Base-by-base conservation (phyloP, 2,797 vertebrate species). In the Danionella dracula region DNA sequence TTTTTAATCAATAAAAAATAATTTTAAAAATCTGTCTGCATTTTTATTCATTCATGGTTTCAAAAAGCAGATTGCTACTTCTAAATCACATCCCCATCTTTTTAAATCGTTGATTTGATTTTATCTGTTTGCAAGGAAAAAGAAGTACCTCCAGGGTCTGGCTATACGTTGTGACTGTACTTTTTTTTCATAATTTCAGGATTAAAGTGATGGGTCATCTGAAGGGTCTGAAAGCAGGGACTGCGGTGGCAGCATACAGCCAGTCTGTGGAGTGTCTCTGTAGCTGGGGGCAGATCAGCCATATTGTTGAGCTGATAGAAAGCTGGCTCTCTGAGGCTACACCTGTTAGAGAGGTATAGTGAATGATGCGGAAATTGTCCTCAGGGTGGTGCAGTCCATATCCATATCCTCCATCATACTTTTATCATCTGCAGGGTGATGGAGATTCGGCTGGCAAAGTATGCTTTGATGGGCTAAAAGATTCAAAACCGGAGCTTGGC, bases 261-360 rank as follows among this genome's bases (percentile, higher is more conserved):
- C 82, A 83, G 59, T 82, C 96, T 66, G 82, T 99, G 1, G 93
- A 95, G 84, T 99, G 97, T 73, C 68, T 97, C 46, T 97, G 94
- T 77, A 82, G 86, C 75, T 99, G 97, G 96, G 94, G 92, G 5
- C 92, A 91, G 77, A 83, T 87, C 23, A 84, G 85, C 2, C 84
- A 90, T 5, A 0, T 95, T 61, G 29, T 95, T 10, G 93, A 95
- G 31, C 87, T 99, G 13, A 54, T 91, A 60, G 89, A 76, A 0
- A 91, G 93, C 5, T 99, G 94, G 96, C 84, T 99, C 35, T 78
- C 82, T 0, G 84, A 88, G 19, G 74, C 83, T 0, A 70, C 85
- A 46, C 82, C 81, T 17, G 76, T 75, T 10, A 69, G 34, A 57
- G 79, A 81, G 89, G 94, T 97, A 49, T 37, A 78, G 76, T 12